A percentile compares a stretch with the other conserved stretches of the same genome.
These are phyloP conservation scores for Liasis olivaceus DNA, from an alignment of 2,797 vertebrate species.

Conservation along the genomic window DNA sequence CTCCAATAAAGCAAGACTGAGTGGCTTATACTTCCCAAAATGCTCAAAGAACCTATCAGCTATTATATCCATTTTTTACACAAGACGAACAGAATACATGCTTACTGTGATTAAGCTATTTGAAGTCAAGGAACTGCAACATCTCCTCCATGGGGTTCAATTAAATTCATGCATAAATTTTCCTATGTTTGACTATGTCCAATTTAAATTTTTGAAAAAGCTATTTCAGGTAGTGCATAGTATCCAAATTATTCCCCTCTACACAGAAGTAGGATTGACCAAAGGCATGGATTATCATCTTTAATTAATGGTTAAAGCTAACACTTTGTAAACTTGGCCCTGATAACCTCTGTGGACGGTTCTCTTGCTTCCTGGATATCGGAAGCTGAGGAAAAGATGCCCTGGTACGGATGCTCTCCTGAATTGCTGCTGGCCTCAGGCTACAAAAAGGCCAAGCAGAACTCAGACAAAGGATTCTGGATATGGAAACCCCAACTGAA, in stretches of 20 bases:
- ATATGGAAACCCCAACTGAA: neutral
- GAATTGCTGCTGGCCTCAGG: neutral
- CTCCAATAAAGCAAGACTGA: neutral
- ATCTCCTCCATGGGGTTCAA: neutral
- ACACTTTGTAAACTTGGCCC: neutral
- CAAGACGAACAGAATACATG: neutral
- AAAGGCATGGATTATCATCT: neutral
- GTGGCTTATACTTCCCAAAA: neutral
- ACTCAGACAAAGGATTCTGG: neutral
- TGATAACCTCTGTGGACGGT: neutral
- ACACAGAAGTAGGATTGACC: neutral
- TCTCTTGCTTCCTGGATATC: neutral
- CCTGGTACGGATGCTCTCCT: neutral
- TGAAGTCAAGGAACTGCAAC: neutral
- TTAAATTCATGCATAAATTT: too few species aligned
- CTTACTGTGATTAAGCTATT: neutral
- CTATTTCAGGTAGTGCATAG: neutral
- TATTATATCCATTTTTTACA: neutral
- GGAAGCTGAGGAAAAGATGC: neutral
- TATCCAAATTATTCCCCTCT: neutral
- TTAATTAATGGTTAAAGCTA: neutral
- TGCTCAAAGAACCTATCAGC: neutral
- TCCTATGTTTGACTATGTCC: too few species aligned
- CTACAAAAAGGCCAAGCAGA: neutral
- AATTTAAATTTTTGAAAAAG: too few species aligned